These are phyloP conservation scores for Pseudococcus jackbeardsleyi DNA, from an alignment of 2,888 invertebrate genomes.

Conservation along the genomic window DNA sequence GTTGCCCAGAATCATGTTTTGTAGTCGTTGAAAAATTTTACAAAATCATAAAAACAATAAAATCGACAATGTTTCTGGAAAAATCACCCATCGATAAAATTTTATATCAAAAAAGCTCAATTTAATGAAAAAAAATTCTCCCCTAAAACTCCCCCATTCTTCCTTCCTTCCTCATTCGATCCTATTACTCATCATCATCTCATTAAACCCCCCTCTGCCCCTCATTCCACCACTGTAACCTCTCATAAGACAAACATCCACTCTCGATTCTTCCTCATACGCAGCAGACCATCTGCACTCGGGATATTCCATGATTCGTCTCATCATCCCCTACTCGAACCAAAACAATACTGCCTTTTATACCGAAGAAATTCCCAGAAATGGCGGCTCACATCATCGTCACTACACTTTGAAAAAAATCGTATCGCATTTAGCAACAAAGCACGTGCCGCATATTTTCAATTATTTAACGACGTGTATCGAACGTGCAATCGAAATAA, in stretches of 20 bases:
- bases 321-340: not conserved
- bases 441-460: slow-evolving; percentile 58
- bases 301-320: not conserved
- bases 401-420: slow-evolving; percentile 23
- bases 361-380: slow-evolving; percentile 22
- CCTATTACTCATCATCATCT: not conserved
- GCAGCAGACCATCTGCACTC: slow-evolving; percentile 7
- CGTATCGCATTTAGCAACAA: slow-evolving; percentile 58
- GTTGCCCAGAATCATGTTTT: too few species aligned
- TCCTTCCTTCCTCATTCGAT: too few species aligned
- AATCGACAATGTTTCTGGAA: too few species aligned
- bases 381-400: not conserved
- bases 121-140: too few species aligned
- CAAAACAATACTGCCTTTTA: not conserved
- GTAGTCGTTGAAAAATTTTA: too few species aligned
- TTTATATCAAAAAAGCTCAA: too few species aligned
- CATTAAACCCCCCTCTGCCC: not conserved
- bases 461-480: slow-evolving; percentile 50
- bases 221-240: not conserved
- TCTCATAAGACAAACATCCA: slow-evolving; percentile 11
- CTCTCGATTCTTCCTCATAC: slow-evolving; percentile 8
- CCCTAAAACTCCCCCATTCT: too few species aligned
- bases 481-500: slow-evolving; percentile 55
- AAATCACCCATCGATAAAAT: too few species aligned
- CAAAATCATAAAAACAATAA: too few species aligned